Evolutionary conservation across 2,888 invertebrate genomes (phyloP), one percentile per base, ranked within the genome.

Genomic region (Epistrophella euchroma): DNA sequence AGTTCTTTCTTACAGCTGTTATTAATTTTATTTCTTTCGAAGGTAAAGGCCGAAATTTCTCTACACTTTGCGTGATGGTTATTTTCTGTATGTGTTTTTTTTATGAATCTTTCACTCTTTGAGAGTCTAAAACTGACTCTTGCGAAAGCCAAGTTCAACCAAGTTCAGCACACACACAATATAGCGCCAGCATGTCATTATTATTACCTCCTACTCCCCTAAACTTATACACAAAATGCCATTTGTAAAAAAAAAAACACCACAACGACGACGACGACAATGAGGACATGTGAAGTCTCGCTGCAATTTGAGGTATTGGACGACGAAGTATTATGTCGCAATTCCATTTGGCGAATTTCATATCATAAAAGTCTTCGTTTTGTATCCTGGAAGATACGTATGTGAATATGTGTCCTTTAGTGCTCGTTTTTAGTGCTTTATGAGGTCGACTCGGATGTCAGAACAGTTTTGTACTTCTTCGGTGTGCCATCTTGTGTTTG

Each of bases 341-440:
- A 82, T 82, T 86, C 81, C 81, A 86, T 86, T 86, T 86, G 86
- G 73, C 71, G 77, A 74, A 86, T 74, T 83, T 74, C 83, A 74
- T 82, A 82, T 81, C 86, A 86, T 86, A 86, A 86, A 81, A 86
- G 70, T 74, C 73, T 56, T 73, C 85, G 43, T 72, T 74, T 73
- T 73, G 77, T 66, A 35, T 70, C 71, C 71, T 68, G 37, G 22
- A 50, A 6, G n/a, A n/a, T n/a, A n/a, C n/a, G n/a, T 25, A 25
- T 15, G 32, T 55, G 58, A 32, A 32, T 45, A 43, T 66, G 58
- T 47, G 76, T 58, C 25, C 47, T 47, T 35, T 47, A 52, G 60
- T 80, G 35, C 70, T 81, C 70, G 52, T 68, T 75, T 66, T 35
- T 68, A 32, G 40, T 52, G 45, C 70, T 76, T 72, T 70, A 77